phyloP scores from a whole-genome alignment of 2,797 vertebrate genomes.

The Ispidina lecontei region DNA sequence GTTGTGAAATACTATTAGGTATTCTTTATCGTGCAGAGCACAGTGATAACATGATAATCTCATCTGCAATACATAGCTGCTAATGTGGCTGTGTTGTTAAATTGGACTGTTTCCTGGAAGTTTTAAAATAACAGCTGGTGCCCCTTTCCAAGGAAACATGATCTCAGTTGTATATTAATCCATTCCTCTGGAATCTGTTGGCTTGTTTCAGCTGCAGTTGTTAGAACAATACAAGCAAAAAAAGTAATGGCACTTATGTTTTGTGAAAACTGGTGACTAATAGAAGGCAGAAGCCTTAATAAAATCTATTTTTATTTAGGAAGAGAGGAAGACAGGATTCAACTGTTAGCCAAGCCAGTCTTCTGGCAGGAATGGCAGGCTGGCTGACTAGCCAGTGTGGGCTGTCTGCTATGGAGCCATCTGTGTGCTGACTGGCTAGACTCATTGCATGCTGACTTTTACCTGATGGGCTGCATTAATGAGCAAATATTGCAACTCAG shows the following conservation, averaged over 20 bases:
- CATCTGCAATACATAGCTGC: neutral
- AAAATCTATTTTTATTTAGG: constrained; percentile 47
- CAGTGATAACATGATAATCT: neutral
- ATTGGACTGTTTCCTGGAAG: neutral
- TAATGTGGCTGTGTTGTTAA: neutral
- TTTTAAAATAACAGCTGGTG: neutral
- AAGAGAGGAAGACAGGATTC: constrained; percentile 16
- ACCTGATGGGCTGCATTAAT: neutral
- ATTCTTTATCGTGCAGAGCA: neutral
- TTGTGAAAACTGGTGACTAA: constrained; percentile 47
- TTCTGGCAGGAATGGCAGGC: neutral
- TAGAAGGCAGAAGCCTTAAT: constrained; percentile 34
- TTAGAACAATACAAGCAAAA: neutral
- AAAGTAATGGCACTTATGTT: neutral
- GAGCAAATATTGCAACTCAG: neutral
- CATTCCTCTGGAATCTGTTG: neutral
- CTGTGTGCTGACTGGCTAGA: neutral
- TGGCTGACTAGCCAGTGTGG: neutral
- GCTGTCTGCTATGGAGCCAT: neutral
- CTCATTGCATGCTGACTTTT: neutral
- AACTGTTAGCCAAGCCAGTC: neutral
- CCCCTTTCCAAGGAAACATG: neutral
- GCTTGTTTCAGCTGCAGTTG: neutral
- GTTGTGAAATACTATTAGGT: neutral
- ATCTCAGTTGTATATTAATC: neutral